These are phyloP conservation scores for Pelochelys cantorii DNA, from an alignment of 2,797 vertebrate species.

Conservation along the genomic window DNA sequence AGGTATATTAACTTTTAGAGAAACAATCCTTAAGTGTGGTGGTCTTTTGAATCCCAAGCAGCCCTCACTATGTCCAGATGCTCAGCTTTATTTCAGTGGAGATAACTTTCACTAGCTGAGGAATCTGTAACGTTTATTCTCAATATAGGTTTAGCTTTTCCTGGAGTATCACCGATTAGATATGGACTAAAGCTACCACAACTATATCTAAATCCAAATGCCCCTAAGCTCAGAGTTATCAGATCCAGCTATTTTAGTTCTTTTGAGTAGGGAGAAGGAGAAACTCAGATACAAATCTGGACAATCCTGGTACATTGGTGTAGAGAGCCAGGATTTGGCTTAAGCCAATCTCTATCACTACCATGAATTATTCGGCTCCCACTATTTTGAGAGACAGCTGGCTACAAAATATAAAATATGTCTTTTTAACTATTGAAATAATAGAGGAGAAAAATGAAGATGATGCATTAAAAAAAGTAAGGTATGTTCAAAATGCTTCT, in stretches of 20 bases:
- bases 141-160: background rate
- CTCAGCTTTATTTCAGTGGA: background rate
- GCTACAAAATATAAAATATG: fast-evolving
- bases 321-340: background rate
- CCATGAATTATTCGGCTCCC: background rate
- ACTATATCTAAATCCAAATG: background rate
- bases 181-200: background rate
- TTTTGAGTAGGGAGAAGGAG: no score
- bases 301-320: no score
- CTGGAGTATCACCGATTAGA: background rate
- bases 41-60: background rate
- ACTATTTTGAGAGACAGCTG: background rate
- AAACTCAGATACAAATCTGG: no score
- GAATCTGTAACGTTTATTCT: background rate
- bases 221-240: background rate
- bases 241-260: background rate
- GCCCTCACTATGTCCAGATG: background rate
- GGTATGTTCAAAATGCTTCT: no score
- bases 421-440: no score
- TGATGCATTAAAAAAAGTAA: no score
- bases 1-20: background rate
- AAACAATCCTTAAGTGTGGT: fast-evolving
- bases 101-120: background rate
- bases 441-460: no score
- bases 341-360: background rate